These are phyloP conservation scores for Eupithecia centaureata DNA, from an alignment of 2,888 invertebrate genomes.

Conservation along the genomic window DNA sequence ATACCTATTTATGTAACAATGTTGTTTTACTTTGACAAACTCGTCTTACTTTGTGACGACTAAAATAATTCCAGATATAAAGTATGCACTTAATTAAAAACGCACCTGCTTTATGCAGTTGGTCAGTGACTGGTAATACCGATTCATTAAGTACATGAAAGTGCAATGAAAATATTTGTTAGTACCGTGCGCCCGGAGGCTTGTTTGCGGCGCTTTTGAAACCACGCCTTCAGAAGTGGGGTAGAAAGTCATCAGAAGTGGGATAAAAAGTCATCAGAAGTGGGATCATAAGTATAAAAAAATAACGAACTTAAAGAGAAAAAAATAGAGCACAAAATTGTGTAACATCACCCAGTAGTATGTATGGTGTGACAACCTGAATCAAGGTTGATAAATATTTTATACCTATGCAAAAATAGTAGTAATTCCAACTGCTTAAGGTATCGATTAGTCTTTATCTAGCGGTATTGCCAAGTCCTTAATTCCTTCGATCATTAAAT, in stretches of 20 bases:
- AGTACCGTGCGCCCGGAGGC: neutral
- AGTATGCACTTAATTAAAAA: constrained; percentile 38
- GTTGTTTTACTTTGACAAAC: constrained; percentile 22
- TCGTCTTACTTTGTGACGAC: constrained; percentile 35
- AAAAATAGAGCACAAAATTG: neutral
- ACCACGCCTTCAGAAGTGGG: neutral
- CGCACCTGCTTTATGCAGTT: constrained; percentile 39
- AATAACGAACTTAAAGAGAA: neutral
- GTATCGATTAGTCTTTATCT: neutral
- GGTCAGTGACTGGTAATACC: constrained; percentile 15
- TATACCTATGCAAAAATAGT: neutral
- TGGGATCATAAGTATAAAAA: too few species aligned
- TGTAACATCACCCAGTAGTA: neutral
- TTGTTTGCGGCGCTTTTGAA: constrained; percentile 5
- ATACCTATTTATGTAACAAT: neutral
- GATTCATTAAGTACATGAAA: constrained; percentile 25
- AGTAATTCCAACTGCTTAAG: neutral
- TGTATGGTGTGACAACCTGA: neutral
- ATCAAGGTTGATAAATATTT: neutral
- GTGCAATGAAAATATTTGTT: constrained; percentile 20
- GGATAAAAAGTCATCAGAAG: neutral
- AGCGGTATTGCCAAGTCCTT: neutral
- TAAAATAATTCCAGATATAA: constrained; percentile 36
- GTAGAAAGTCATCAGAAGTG: neutral
- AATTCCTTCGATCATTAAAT: neutral